Conservation (phyloP, 2,888 invertebrate genomes). For the Agapetus fuscipes region DNA sequence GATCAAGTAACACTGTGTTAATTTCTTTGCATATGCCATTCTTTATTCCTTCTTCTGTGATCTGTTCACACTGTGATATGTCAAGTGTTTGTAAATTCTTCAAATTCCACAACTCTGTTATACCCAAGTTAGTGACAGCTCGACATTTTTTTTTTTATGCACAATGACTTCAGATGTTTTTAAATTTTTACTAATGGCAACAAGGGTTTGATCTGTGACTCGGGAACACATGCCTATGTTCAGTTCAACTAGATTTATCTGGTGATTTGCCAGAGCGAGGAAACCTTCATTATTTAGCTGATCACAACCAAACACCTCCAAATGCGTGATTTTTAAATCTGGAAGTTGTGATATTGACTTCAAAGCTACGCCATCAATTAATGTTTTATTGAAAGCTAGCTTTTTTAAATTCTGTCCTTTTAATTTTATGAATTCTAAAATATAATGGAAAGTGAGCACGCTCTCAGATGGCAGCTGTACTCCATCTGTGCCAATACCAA, state of each 20-base stretch:
- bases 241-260: conserved; percentile 45
- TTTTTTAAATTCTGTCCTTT: conserved; percentile 47
- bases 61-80: conserved; percentile 56
- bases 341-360: conserved; percentile 43
- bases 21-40: conserved; percentile 46
- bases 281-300: conserved; percentile 53
- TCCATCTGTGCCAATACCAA: conserved; percentile 25
- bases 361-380: conserved; percentile 56
- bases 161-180: too few species aligned
- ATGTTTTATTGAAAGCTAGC: conserved; percentile 56
- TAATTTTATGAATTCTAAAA: conserved; percentile 46
- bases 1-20: conserved; percentile 40
- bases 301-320: conserved; percentile 49
- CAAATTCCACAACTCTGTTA: conserved; percentile 44
- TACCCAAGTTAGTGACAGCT: conserved; percentile 53
- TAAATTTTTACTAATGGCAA: conserved; percentile 49
- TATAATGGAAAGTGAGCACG: conserved; percentile 60
- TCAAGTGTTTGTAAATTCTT: conserved; percentile 49
- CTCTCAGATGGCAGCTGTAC: conserved; percentile 51
- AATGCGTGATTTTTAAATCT: conserved; percentile 40
- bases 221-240: conserved; percentile 56
- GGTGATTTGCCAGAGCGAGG: conserved; percentile 42
- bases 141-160: too few species aligned
- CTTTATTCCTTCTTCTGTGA: conserved; percentile 51
- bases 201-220: conserved; percentile 54